Evolutionary conservation across 2,797 vertebrate genomes (phyloP).

Genomic region (Hybognathus amarus): DNA sequence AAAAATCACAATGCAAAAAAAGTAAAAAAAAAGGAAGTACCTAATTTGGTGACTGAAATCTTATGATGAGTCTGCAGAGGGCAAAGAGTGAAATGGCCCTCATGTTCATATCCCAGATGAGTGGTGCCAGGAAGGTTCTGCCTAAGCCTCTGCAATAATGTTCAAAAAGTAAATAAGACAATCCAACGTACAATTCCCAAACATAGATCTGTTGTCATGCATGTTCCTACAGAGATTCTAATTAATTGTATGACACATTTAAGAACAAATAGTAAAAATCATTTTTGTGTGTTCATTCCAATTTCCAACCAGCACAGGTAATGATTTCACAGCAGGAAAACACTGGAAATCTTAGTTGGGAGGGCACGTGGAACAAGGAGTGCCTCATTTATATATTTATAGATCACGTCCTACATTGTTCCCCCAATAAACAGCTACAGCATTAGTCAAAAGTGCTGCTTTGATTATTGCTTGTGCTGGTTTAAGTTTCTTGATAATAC

Average conservation of each 20-base stretch:
- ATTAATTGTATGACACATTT: background rate
- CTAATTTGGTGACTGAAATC: background rate
- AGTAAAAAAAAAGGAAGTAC: background rate
- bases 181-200: background rate
- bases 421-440: conserved; percentile 77
- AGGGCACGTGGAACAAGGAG: conserved; percentile 94
- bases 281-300: conserved; percentile 83
- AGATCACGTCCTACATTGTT: conserved; percentile 98
- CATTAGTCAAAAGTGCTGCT: background rate
- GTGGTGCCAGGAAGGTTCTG: background rate
- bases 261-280: background rate
- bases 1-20: background rate
- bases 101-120: background rate
- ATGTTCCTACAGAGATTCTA: background rate
- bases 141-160: background rate
- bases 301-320: conserved; percentile 90
- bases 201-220: background rate
- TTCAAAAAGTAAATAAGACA: background rate
- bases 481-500: conserved; percentile 8
- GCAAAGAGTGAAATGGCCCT: background rate
- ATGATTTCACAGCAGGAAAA: conserved; percentile 94
- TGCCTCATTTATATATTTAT: conserved; percentile 89
- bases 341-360: conserved; percentile 88
- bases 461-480: background rate
- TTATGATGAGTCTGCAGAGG: background rate